Conservation (phyloP, 2,113 vertebrate species). For the Empidonax traillii region DNA sequence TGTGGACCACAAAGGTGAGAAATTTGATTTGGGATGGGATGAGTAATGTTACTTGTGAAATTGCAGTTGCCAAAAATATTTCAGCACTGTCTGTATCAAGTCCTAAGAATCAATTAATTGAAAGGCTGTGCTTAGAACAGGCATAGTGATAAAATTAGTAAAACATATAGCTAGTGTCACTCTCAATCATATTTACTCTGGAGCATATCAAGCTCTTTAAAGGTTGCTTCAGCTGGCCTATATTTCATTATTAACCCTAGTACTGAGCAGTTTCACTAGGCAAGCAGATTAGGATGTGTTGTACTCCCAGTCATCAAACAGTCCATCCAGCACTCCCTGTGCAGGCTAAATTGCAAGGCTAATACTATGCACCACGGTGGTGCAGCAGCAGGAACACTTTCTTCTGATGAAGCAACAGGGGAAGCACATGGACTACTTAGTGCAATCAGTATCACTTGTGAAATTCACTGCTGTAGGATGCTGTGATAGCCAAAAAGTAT, state of each 20-base stretch:
- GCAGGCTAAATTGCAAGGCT: background rate
- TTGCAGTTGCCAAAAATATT: background rate
- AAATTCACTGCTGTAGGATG: constrained; percentile 5
- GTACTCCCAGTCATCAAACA: background rate
- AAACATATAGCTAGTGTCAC: background rate
- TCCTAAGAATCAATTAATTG: background rate
- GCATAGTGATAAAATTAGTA: background rate
- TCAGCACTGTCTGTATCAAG: background rate
- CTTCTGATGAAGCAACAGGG: background rate
- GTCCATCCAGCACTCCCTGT: background rate
- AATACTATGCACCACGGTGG: background rate
- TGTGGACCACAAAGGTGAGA: constrained; percentile 97
- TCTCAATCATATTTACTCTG: background rate
- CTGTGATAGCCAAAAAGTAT: background rate
- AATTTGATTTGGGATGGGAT: background rate
- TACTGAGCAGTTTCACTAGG: background rate
- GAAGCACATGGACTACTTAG: background rate
- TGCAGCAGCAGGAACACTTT: background rate
- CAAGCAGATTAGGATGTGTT: background rate
- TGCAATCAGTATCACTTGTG: background rate
- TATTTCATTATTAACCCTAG: background rate
- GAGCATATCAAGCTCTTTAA: background rate
- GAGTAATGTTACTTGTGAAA: background rate
- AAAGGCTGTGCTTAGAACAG: background rate
- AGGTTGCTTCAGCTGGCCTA: background rate